Conservation (phyloP, 1,140 invertebrate genomes). For the Fopius arisanus region DNA sequence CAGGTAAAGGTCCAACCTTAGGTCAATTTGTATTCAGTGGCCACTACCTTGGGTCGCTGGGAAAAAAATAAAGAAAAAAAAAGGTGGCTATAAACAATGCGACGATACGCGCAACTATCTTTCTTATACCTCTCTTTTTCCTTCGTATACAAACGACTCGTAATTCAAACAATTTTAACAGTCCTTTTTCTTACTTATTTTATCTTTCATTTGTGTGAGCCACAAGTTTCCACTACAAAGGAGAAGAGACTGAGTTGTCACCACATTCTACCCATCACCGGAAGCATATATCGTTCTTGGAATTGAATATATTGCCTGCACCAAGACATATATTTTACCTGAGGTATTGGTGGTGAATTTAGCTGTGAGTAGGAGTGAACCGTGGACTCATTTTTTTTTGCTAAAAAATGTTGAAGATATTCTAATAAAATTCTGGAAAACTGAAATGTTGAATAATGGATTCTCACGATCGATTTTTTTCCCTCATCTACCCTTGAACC, state of each 20-base stretch:
- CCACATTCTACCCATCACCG: conserved; percentile 34
- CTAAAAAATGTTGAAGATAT: too few relatives aligned
- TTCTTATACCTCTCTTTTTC: neutral
- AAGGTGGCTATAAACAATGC: conserved; percentile 43
- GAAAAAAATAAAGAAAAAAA: neutral
- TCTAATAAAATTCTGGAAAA: too few relatives aligned
- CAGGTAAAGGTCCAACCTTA: conserved; percentile 4
- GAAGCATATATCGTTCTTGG: conserved; percentile 39
- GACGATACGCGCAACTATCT: conserved; percentile 39
- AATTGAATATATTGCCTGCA: conserved; percentile 33
- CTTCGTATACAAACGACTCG: conserved; percentile 18
- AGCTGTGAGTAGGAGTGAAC: too few relatives aligned
- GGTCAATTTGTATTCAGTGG: conserved; percentile 42
- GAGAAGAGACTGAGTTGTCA: conserved; percentile 30
- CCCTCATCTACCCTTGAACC: too few relatives aligned
- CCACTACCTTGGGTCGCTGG: conserved; percentile 27
- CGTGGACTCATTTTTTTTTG: too few relatives aligned
- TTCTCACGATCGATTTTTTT: too few relatives aligned
- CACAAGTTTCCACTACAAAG: neutral
- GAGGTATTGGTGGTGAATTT: neutral
- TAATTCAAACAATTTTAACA: neutral
- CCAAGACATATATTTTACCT: neutral
- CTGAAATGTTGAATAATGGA: too few relatives aligned
- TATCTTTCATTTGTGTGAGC: neutral
- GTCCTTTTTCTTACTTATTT: neutral